Conservation (phyloP, 2,797 vertebrate genomes). For the Lerista edwardsae region DNA sequence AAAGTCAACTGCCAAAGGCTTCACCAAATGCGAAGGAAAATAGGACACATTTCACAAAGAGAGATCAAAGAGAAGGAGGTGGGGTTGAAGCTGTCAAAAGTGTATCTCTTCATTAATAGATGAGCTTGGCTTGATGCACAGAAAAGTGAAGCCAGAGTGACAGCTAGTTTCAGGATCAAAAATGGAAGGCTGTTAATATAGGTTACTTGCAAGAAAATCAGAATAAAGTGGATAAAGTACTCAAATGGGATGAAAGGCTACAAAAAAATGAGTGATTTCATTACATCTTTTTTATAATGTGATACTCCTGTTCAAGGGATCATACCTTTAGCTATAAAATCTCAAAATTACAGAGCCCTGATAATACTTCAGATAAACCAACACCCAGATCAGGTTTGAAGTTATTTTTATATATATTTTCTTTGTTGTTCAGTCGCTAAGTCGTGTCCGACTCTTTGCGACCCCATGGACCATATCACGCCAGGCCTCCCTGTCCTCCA, state of each 20-base stretch:
- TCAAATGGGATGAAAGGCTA: not conserved
- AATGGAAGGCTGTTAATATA: not conserved
- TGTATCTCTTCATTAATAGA: conserved; percentile 21
- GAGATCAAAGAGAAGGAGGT: conserved; percentile 11
- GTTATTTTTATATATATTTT: too few species aligned
- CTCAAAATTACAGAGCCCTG: not conserved
- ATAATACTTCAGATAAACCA: not conserved
- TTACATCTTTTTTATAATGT: not conserved
- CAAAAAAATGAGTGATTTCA: not conserved
- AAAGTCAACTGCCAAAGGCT: not conserved
- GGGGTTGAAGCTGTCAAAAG: not conserved
- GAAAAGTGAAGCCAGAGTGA: not conserved
- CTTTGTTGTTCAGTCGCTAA: too few species aligned
- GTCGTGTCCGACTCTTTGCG: too few species aligned
- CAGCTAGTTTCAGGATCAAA: conserved; percentile 4
- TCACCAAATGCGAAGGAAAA: not conserved
- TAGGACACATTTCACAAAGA: conserved; percentile 11
- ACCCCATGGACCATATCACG: too few species aligned
- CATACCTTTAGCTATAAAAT: not conserved
- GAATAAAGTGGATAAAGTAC: not conserved
- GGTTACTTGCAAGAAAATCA: conserved; percentile 15
- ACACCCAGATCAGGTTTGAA: not conserved
- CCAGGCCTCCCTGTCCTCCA: too few species aligned
- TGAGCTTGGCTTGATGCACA: not conserved
- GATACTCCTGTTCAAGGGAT: not conserved